phyloP scores from a whole-genome alignment of 64 coral and sea anemone genomes.

The Porites australiensis region DNA sequence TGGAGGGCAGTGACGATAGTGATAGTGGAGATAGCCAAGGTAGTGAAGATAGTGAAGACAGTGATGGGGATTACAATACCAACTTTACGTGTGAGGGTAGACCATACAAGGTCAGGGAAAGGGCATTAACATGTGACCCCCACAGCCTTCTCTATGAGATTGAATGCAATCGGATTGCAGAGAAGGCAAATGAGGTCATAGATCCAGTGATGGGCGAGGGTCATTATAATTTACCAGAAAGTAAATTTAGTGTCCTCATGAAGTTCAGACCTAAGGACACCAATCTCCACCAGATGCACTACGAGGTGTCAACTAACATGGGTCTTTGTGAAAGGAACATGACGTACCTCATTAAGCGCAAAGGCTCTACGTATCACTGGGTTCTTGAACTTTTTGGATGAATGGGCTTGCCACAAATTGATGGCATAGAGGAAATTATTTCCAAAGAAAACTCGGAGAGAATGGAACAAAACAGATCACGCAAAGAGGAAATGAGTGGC shows the following conservation, averaged over 20 bases:
- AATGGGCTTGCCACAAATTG: no score
- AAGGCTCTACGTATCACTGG: no score
- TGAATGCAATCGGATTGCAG: conserved; percentile 14
- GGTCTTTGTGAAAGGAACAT: not conserved
- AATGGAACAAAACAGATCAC: no score
- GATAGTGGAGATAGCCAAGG: not conserved
- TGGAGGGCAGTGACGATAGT: not conserved
- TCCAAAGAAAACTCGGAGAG: no score
- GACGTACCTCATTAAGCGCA: not conserved
- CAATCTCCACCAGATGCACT: conserved; percentile 5
- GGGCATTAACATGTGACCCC: not conserved
- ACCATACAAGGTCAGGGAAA: no score
- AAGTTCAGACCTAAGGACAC: not conserved
- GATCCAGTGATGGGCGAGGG: conserved; percentile 44
- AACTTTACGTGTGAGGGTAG: no score
- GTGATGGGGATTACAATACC: not conserved
- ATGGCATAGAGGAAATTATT: no score
- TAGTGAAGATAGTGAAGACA: not conserved
- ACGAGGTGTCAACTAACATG: not conserved
- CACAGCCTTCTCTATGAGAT: conserved; percentile 36
- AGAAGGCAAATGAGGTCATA: conserved; percentile 34
- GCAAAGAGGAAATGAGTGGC: no score
- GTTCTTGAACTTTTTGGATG: no score
- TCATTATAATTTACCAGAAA: conserved; percentile 53
- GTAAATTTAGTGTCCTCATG: conserved; percentile 40